Percentiles rank a stretch among this genome's conserved stretches.
Evolutionary conservation across 1,140 invertebrate species (phyloP).

Genomic region (Trichonephila clavata): DNA sequence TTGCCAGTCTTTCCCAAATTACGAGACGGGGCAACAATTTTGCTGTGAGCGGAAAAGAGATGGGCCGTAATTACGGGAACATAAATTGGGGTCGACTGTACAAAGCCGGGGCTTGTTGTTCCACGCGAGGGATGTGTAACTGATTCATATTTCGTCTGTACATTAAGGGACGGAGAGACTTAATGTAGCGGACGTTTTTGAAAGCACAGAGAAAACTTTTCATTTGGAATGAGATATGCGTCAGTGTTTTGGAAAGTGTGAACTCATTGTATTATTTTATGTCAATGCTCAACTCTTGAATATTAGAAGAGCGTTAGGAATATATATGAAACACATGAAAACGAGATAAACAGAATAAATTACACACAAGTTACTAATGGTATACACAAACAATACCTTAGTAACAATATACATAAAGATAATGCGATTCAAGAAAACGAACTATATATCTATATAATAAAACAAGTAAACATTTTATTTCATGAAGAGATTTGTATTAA

Average conservation of each 20-base stretch:
- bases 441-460: no score
- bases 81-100: constrained; percentile 48
- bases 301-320: no score
- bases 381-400: no score
- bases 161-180: constrained; percentile 2
- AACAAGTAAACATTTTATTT: no score
- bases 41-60: constrained; percentile 21
- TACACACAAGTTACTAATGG: no score
- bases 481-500: no score
- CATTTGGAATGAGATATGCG: constrained; percentile 17
- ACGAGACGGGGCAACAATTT: constrained; percentile 43
- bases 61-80: constrained; percentile 40
- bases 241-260: background rate
- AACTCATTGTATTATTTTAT: background rate
- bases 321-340: no score
- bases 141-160: constrained; percentile 44
- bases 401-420: no score
- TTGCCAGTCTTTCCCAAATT: constrained; percentile 26
- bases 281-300: background rate
- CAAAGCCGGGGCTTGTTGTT: constrained; percentile 11
- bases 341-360: no score
- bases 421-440: no score
- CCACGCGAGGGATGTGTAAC: constrained; percentile 9
- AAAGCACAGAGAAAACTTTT: constrained; percentile 9
- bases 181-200: background rate